phyloP scores from a whole-genome alignment of 2,888 invertebrate species.

The Pyrochroa serraticornis region DNA sequence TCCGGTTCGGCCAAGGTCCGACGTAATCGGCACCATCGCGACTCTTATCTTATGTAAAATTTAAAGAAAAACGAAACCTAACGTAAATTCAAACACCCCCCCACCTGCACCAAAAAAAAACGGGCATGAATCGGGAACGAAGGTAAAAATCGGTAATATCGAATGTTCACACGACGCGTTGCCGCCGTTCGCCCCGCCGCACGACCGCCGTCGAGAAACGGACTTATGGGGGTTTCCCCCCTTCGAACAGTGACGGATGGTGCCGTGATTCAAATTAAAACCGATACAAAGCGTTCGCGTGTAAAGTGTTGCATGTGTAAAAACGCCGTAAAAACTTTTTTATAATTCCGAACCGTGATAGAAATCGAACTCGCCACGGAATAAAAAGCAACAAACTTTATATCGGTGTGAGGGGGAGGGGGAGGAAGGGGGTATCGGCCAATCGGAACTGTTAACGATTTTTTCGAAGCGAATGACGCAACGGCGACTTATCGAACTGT shows the following conservation, averaged over 20 bases:
- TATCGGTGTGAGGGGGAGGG: too few relatives aligned
- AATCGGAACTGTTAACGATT: constrained; percentile 40
- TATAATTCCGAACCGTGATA: constrained; percentile 50
- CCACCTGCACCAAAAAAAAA: constrained; percentile 10
- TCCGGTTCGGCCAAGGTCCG: constrained; percentile 19
- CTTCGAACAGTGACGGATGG: constrained; percentile 5
- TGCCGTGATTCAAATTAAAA: constrained; percentile 37
- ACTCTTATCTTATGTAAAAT: too few relatives aligned
- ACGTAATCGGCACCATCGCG: not conserved
- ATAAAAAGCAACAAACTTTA: constrained; percentile 46
- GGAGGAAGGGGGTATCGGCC: too few relatives aligned
- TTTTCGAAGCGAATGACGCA: constrained; percentile 8
- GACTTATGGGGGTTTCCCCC: too few relatives aligned
- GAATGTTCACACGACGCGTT: constrained; percentile 4
- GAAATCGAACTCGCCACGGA: constrained; percentile 51
- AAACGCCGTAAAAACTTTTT: constrained; percentile 55
- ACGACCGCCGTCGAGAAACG: too few relatives aligned
- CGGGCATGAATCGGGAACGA: not conserved
- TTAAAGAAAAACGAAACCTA: too few relatives aligned
- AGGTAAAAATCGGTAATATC: not conserved
- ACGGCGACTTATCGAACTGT: constrained; percentile 5
- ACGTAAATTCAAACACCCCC: too few relatives aligned
- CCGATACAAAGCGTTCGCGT: constrained; percentile 43
- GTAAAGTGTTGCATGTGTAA: constrained; percentile 54
- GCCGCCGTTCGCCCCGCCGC: too few relatives aligned